phyloP scores from a whole-genome alignment of 2,888 invertebrate species.

The Aporophyla lueneburgensis region DNA sequence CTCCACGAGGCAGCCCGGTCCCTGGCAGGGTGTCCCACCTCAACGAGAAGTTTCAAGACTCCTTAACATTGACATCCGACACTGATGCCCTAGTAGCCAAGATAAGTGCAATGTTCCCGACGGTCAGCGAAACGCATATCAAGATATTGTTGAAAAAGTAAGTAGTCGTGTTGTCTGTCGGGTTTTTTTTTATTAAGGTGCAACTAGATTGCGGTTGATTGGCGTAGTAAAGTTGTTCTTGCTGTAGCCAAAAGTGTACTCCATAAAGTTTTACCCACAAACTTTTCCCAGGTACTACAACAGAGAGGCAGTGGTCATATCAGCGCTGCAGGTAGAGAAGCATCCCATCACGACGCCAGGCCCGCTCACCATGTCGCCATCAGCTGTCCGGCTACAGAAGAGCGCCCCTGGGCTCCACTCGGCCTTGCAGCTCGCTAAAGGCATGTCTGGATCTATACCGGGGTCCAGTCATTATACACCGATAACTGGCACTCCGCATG shows the following conservation, averaged over 20 bases:
- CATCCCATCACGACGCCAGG: conserved; percentile 97
- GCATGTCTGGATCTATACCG: conserved; percentile 88
- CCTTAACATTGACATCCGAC: conserved; percentile 92
- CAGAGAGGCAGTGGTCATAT: conserved; percentile 97
- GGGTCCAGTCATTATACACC: conserved; percentile 92
- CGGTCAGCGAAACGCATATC: conserved; percentile 97
- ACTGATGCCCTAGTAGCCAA: conserved; percentile 94
- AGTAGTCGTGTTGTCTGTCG: conserved; percentile 79
- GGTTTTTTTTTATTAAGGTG: not conserved
- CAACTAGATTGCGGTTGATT: not conserved
- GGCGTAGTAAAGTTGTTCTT: not conserved
- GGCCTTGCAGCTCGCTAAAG: conserved; percentile 88
- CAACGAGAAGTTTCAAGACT: conserved; percentile 91
- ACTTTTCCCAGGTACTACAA: conserved; percentile 94
- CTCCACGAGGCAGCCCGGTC: conserved; percentile 87
- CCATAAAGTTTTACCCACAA: not conserved
- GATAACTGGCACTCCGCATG: conserved; percentile 90
- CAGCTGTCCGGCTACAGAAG: conserved; percentile 90
- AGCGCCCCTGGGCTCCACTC: conserved; percentile 87
- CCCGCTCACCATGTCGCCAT: conserved; percentile 94
- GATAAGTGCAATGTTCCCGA: conserved; percentile 97
- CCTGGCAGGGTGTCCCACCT: conserved; percentile 88
- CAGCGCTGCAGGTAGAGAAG: conserved; percentile 98
- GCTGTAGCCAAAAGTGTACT: conserved; percentile 27
- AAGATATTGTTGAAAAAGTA: conserved; percentile 96